Evolutionary conservation across 2,113 vertebrate genomes (phyloP).

Genomic region (Cinclus cinclus): DNA sequence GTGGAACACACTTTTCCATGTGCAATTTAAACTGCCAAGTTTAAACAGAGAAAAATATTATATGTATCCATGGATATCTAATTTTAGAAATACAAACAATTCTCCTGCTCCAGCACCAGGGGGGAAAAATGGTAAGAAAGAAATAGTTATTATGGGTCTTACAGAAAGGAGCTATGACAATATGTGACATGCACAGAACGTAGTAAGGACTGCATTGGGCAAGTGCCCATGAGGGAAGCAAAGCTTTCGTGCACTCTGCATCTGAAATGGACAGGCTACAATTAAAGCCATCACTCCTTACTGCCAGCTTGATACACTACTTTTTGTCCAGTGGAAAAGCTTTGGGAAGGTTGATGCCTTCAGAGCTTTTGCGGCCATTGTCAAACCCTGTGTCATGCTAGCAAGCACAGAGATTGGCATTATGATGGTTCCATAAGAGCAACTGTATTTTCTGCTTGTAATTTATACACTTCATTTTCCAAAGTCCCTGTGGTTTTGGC

Average conservation of each 20-base stretch:
- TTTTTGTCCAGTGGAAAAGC: neutral
- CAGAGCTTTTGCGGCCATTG: neutral
- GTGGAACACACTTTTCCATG: neutral
- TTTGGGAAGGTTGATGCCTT: neutral
- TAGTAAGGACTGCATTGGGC: neutral
- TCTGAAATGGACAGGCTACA: neutral
- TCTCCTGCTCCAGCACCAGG: neutral
- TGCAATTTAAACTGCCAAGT: conserved; percentile 13
- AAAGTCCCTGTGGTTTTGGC: neutral
- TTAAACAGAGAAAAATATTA: conserved; percentile 51
- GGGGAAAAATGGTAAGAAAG: neutral
- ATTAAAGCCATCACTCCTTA: neutral
- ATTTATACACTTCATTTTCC: neutral
- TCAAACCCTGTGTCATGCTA: neutral
- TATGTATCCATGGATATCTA: conserved; percentile 35
- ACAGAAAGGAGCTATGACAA: neutral
- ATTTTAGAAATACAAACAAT: conserved; percentile 35
- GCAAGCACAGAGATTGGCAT: neutral
- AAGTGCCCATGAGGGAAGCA: neutral
- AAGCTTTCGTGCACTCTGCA: neutral
- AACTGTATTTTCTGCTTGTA: neutral
- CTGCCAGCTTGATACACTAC: neutral
- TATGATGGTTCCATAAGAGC: neutral
- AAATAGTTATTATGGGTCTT: neutral
- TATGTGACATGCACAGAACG: accelerated